These are phyloP conservation scores for Heliconius nattereri DNA, from an alignment of 1,140 invertebrate genomes.

Conservation along the genomic window DNA sequence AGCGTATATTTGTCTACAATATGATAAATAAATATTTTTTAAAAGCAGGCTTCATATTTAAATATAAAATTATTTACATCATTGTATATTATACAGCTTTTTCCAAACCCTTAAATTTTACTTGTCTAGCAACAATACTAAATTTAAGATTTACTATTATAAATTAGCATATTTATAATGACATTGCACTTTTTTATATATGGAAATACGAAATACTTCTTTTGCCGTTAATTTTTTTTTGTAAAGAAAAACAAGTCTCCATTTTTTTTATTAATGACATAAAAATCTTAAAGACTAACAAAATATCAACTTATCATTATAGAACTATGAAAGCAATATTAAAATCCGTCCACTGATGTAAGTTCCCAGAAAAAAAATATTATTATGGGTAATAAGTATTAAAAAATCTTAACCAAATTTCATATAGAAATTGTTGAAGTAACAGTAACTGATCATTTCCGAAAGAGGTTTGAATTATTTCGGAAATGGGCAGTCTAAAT, in stretches of 20 bases:
- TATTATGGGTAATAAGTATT: background rate
- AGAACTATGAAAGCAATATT: background rate
- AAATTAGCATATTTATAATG: constrained; percentile 1
- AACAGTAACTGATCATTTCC: too few relatives aligned
- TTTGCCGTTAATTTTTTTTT: background rate
- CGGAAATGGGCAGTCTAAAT: too few relatives aligned
- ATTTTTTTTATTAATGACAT: background rate
- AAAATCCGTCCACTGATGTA: background rate
- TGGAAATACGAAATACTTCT: background rate
- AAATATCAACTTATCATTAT: too few relatives aligned
- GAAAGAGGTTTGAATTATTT: background rate
- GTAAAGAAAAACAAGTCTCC: background rate
- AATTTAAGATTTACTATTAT: background rate
- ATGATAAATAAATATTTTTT: background rate
- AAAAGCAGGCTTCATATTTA: background rate
- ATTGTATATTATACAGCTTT: background rate
- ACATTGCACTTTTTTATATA: background rate
- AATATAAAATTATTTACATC: background rate
- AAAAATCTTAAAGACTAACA: too few relatives aligned
- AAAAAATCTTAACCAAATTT: background rate
- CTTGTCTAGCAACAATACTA: background rate
- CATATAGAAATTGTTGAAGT: too few relatives aligned
- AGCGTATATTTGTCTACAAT: background rate
- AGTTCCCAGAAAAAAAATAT: background rate
- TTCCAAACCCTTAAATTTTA: background rate